Evolutionary conservation across 2,113 vertebrate species (phyloP).

Genomic region (Cheirogaleus medius): DNA sequence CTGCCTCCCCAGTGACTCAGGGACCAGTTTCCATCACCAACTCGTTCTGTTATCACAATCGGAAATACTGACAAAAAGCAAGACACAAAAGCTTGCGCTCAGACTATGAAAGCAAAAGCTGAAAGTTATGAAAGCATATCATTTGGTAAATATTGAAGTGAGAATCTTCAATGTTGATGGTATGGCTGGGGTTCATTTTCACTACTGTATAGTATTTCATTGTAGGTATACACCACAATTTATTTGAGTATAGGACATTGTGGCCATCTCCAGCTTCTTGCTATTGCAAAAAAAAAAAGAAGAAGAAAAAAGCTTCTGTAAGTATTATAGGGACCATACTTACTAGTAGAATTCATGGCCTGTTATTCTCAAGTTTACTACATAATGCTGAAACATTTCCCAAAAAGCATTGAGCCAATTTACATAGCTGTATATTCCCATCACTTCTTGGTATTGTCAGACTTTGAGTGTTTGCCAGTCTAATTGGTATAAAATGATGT

Average conservation of each 20-base stretch:
- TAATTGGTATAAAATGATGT: background rate
- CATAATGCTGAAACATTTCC: conserved; percentile 20
- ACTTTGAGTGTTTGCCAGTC: background rate
- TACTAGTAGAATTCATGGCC: background rate
- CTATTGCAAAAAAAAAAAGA: background rate
- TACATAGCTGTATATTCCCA: background rate
- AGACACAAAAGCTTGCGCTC: background rate
- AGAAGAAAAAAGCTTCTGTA: background rate
- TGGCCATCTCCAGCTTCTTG: background rate
- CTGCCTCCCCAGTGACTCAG: background rate
- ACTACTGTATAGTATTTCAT: background rate
- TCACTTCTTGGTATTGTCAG: background rate
- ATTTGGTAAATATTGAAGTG: background rate
- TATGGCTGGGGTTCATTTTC: background rate
- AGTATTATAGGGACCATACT: background rate
- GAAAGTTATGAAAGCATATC: background rate
- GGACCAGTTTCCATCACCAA: background rate
- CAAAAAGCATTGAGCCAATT: background rate
- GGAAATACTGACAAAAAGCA: background rate
- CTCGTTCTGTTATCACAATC: background rate
- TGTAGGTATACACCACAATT: background rate
- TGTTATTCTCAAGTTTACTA: background rate
- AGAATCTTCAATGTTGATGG: background rate
- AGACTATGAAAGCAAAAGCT: background rate
- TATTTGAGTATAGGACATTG: background rate